Conservation (phyloP, 2,888 invertebrate genomes). For the Barypeithes pellucidus region DNA sequence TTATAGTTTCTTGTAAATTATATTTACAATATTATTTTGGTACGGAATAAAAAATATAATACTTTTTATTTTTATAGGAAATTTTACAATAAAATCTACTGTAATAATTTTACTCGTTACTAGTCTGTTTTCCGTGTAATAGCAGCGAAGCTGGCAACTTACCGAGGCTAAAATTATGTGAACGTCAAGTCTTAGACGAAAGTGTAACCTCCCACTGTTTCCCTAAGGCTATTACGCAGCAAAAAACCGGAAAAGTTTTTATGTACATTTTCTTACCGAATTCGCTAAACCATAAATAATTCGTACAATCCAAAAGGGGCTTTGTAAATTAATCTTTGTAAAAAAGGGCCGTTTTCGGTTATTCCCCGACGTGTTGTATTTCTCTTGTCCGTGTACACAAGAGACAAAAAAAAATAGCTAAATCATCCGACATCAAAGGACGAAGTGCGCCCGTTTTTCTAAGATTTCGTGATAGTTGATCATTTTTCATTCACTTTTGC, state of each 20-base stretch:
- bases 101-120: too few species aligned
- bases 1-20: too few species aligned
- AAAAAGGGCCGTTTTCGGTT: slow-evolving; percentile 36
- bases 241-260: slow-evolving; percentile 37
- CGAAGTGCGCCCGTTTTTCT: background rate
- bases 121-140: too few species aligned
- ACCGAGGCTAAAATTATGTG: background rate
- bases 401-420: slow-evolving; percentile 29
- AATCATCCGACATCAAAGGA: slow-evolving; percentile 25
- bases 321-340: slow-evolving; percentile 49
- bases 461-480: background rate
- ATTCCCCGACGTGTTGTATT: slow-evolving; percentile 29
- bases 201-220: slow-evolving; percentile 16
- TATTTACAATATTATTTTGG: too few species aligned
- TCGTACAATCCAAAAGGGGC: slow-evolving; percentile 35
- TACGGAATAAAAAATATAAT: too few species aligned
- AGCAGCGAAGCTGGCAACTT: too few species aligned
- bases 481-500: background rate
- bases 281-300: slow-evolving; percentile 47
- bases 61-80: too few species aligned
- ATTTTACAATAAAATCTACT: too few species aligned
- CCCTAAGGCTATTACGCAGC: slow-evolving; percentile 32
- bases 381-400: slow-evolving; percentile 12
- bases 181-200: background rate
- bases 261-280: slow-evolving; percentile 33